Percentiles rank a stretch among this genome's conserved stretches.
phyloP scores from a whole-genome alignment of 2,113 vertebrate species.

The Bos javanicus region DNA sequence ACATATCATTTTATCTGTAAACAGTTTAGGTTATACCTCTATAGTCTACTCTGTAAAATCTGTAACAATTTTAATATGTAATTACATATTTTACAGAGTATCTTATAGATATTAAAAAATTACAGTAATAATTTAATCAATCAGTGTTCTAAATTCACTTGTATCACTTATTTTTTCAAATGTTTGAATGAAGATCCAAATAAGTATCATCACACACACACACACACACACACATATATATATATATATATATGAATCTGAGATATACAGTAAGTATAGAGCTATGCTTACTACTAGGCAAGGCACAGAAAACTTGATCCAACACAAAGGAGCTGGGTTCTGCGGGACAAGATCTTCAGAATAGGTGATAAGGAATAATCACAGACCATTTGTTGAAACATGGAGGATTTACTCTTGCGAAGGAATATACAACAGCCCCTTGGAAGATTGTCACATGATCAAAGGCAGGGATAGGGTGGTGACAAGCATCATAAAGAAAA shows the following conservation, averaged over 20 bases:
- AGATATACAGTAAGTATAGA: background rate
- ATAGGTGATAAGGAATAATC: background rate
- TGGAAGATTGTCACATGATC: background rate
- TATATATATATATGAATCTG: background rate
- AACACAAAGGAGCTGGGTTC: background rate
- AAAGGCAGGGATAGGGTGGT: background rate
- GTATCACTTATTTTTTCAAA: background rate
- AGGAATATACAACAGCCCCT: background rate
- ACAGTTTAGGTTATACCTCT: background rate
- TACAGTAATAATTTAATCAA: background rate
- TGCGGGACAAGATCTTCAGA: background rate
- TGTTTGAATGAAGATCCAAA: background rate
- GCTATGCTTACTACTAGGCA: background rate
- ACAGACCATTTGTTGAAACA: background rate
- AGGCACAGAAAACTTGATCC: background rate
- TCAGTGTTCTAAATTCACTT: background rate
- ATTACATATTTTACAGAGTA: background rate
- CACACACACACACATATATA: background rate
- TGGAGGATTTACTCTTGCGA: background rate
- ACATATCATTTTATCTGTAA: background rate
- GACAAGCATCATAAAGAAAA: background rate
- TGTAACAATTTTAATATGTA: background rate
- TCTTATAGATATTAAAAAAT: background rate
- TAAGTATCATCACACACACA: background rate
- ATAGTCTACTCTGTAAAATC: background rate